Evolutionary conservation across 2,113 vertebrate species (phyloP), one percentile per base, ranked within the genome.

Genomic region (Brachyhypopomus gauderio): DNA sequence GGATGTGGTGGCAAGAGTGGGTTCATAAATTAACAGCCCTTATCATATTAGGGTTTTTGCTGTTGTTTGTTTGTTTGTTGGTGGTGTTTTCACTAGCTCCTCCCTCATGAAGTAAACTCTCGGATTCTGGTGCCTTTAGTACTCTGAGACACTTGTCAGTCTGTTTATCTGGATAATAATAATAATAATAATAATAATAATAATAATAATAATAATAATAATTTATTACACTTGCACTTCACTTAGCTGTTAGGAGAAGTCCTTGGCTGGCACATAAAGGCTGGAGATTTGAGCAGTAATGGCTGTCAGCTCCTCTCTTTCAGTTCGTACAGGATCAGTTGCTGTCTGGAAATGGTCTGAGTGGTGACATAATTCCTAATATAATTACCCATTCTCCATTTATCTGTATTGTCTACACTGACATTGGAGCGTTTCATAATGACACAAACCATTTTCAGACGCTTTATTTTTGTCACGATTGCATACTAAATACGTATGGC

Each of bases 361-460:
- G 79, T 79, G 76, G 60, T 71, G 75, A 30, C 69, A 41, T 11
- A 30, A 52, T 72, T 64, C 60, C 63, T 70, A 75, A 60, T 79
- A 30, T 71, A 72, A 52, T 63, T 52, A 82, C 22, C 60, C 41
- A 14, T 30, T 48, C 70, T 52, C 34, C 48, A 11, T 1, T 7
- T 62, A 45, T 83, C 70, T 78, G 27, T 22, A 36, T 30, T 71
- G 77, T 25, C 41, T 48, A 25, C 38, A 16, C 59, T 74, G 52
- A 30, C 16, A 12, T n/a, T 58, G 52, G 64, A 70, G 30, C 58
- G 77, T 38, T 55, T 70, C 8, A 20, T n/a, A 62, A 25, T 62
- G 34, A 38, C 14, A 11, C 27, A 17, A 27, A 23, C 45, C 17
- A 67, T 78, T 58, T 34, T 69, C 25, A 74, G 59, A 59, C 22